Conservation (phyloP, 2,113 vertebrate genomes). For the Cololabis saira region DNA sequence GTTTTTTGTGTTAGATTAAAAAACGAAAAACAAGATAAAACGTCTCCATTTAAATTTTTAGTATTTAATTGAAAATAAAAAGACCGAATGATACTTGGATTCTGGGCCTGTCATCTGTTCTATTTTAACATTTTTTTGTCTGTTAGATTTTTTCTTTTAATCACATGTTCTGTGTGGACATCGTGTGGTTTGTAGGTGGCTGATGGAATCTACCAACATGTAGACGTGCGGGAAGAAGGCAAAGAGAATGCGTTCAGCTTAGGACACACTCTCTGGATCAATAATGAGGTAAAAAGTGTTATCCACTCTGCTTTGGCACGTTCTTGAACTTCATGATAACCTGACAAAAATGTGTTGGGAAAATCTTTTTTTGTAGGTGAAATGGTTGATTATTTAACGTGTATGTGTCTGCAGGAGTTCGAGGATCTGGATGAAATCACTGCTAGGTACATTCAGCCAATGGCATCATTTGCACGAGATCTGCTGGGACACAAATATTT, state of each 20-base stretch:
- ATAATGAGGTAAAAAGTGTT: slow-evolving; percentile 86
- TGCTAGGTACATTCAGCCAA: slow-evolving; percentile 96
- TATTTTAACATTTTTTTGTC: background rate
- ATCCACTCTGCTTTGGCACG: background rate
- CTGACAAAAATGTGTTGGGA: background rate
- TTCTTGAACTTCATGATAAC: background rate
- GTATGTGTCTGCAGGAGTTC: slow-evolving; percentile 86
- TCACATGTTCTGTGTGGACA: too few relatives aligned
- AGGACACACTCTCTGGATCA: slow-evolving; percentile 96
- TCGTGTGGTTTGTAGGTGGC: slow-evolving; percentile 78
- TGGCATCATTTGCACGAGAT: slow-evolving; percentile 97
- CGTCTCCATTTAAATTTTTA: too few relatives aligned
- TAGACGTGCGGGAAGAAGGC: slow-evolving; percentile 95
- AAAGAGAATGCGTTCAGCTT: slow-evolving; percentile 99
- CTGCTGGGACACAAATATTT: slow-evolving; percentile 96
- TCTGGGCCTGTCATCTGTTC: background rate
- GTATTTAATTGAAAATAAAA: too few relatives aligned
- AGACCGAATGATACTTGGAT: too few relatives aligned
- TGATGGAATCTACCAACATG: slow-evolving; percentile 95
- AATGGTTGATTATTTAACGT: background rate
- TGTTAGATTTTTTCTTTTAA: background rate
- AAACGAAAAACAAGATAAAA: too few relatives aligned
- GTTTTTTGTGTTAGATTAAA: too few relatives aligned
- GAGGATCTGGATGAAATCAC: slow-evolving; percentile 99
- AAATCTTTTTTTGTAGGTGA: background rate